Evolutionary conservation across 1,140 invertebrate species (phyloP).

Genomic region (Lucilia sericata): DNA sequence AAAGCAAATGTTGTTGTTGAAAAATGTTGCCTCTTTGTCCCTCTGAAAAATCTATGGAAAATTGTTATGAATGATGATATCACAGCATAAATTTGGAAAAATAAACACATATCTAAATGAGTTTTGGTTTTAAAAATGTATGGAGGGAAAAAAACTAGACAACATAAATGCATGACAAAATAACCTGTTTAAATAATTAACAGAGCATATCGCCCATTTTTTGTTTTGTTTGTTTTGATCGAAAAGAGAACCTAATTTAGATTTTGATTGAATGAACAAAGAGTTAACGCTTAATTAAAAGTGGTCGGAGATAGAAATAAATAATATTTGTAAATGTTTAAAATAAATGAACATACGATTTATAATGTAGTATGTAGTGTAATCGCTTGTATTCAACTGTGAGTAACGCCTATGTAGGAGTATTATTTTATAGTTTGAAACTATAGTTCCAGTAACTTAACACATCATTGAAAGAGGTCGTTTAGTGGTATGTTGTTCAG

Average conservation of each 20-base stretch:
- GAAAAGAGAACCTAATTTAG: not conserved
- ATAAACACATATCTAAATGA: not conserved
- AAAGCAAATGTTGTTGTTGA: not conserved
- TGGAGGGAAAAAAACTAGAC: not conserved
- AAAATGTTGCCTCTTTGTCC: not conserved
- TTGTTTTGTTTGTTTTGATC: not conserved
- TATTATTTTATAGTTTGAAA: too few species aligned
- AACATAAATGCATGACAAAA: slow-evolving; percentile 23
- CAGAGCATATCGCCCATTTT: not conserved
- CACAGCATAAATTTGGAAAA: not conserved
- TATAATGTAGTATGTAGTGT: too few species aligned
- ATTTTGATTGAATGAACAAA: not conserved
- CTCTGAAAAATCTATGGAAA: not conserved
- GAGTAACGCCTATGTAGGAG: too few species aligned
- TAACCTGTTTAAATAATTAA: slow-evolving; percentile 11
- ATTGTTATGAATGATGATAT: not conserved
- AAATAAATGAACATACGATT: not conserved
- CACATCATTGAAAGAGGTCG: too few species aligned
- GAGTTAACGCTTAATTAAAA: not conserved
- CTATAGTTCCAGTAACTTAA: too few species aligned
- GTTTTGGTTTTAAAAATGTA: not conserved
- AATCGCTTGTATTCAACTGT: too few species aligned
- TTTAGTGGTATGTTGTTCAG: too few species aligned
- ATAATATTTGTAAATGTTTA: not conserved
- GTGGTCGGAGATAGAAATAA: not conserved